A percentile compares a stretch with the other conserved stretches of the same genome.
These are phyloP conservation scores for Thymelicus sylvestris DNA, from an alignment of 2,888 invertebrate genomes.

Conservation along the genomic window DNA sequence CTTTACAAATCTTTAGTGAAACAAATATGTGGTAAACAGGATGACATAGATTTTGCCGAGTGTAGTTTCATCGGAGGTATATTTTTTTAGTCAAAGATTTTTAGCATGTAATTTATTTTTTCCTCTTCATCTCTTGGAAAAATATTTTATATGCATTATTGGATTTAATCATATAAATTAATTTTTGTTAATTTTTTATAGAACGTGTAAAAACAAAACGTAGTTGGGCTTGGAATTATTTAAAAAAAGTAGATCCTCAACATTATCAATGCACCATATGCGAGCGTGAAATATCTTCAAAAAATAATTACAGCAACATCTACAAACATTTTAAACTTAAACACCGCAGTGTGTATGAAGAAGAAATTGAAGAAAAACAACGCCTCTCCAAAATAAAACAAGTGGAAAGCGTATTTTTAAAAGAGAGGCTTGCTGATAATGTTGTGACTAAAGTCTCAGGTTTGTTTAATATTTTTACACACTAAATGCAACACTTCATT, in stretches of 20 bases:
- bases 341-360: background rate
- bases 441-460: background rate
- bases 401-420: background rate
- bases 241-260: background rate
- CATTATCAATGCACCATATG: background rate
- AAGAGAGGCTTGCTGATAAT: background rate
- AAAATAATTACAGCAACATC: background rate
- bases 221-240: conserved; percentile 1
- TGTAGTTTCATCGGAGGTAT: too few relatives aligned
- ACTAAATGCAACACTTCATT: too few relatives aligned
- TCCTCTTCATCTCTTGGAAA: too few relatives aligned
- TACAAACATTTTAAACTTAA: background rate
- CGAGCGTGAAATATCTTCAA: background rate
- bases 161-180: too few relatives aligned
- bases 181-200: background rate
- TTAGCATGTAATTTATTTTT: too few relatives aligned
- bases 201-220: background rate
- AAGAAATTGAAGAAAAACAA: background rate
- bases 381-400: background rate
- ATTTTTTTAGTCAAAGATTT: too few relatives aligned
- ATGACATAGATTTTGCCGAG: too few relatives aligned
- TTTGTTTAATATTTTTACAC: background rate
- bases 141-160: too few relatives aligned
- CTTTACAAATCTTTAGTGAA: conserved; percentile 36
- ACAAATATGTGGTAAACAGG: background rate